Evolutionary conservation across 2,888 invertebrate genomes (phyloP).

Genomic region (Scaptodrosophila latifasciaeformis): DNA sequence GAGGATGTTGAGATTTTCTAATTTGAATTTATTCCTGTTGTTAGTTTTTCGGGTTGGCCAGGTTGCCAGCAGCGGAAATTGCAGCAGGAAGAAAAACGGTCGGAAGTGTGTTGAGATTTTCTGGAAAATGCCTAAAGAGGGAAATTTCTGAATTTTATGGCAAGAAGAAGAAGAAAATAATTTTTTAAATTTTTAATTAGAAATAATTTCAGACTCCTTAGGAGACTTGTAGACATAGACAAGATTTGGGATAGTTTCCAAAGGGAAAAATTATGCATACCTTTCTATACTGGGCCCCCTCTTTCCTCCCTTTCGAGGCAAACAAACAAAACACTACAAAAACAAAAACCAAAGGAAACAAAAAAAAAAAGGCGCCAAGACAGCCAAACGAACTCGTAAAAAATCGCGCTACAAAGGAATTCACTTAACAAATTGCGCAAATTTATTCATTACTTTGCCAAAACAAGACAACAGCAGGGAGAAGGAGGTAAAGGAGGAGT

Average conservation of each 20-base stretch:
- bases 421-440: slow-evolving; percentile 71
- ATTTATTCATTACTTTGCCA: slow-evolving; percentile 71
- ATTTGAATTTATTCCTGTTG: slow-evolving; percentile 65
- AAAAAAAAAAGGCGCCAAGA: slow-evolving; percentile 25
- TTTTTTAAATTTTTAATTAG: too few relatives aligned
- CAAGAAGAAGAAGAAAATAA: too few relatives aligned
- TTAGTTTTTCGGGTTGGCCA: slow-evolving; percentile 7
- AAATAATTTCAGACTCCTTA: too few relatives aligned
- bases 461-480: slow-evolving; percentile 45
- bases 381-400: slow-evolving; percentile 53
- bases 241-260: too few relatives aligned
- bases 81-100: slow-evolving; percentile 53
- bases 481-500: slow-evolving; percentile 1
- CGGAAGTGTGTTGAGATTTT: slow-evolving; percentile 24
- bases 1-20: slow-evolving; percentile 62
- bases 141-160: too few relatives aligned
- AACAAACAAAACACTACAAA: too few relatives aligned
- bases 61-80: slow-evolving; percentile 60
- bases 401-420: slow-evolving; percentile 69
- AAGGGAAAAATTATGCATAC: too few relatives aligned
- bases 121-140: slow-evolving; percentile 25
- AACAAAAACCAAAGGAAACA: too few relatives aligned
- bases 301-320: not conserved
- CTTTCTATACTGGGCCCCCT: too few relatives aligned
- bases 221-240: too few relatives aligned